These are phyloP conservation scores for Pelodytes ibericus DNA, from an alignment of 2,797 vertebrate species.

Conservation along the genomic window DNA sequence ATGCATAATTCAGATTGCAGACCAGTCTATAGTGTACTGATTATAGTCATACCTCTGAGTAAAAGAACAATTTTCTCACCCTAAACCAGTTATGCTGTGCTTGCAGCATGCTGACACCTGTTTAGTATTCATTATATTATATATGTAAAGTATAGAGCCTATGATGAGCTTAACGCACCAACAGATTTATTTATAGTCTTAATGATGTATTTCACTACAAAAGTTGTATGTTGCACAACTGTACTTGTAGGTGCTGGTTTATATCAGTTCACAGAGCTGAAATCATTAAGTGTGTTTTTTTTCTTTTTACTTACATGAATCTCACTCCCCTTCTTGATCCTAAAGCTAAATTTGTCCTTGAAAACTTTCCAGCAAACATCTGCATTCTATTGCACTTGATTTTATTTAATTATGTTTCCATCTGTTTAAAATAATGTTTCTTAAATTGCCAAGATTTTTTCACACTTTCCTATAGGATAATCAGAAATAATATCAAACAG, in stretches of 20 bases:
- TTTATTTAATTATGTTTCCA: conserved; percentile 10
- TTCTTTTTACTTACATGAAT: neutral
- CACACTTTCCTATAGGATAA: conserved; percentile 8
- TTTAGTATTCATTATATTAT: too few relatives aligned
- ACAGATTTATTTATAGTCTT: too few relatives aligned
- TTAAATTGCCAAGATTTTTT: conserved; percentile 11
- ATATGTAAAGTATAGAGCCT: too few relatives aligned
- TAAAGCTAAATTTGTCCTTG: conserved; percentile 23
- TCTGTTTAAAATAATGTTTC: conserved; percentile 6
- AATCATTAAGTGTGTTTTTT: neutral
- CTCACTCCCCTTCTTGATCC: neutral
- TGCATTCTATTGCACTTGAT: conserved; percentile 15
- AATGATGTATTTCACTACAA: too few relatives aligned
- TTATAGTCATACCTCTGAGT: too few relatives aligned
- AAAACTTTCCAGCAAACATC: conserved; percentile 22
- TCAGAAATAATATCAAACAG: conserved; percentile 9
- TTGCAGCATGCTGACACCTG: too few relatives aligned
- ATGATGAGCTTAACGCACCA: too few relatives aligned
- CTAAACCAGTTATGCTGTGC: too few relatives aligned
- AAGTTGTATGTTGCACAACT: too few relatives aligned
- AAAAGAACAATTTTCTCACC: too few relatives aligned
- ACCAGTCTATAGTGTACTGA: too few relatives aligned
- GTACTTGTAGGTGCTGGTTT: neutral
- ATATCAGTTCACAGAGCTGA: neutral
- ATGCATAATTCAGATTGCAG: too few relatives aligned